A percentile compares a stretch with the other conserved stretches of the same genome.
phyloP scores from a whole-genome alignment of 1,140 invertebrate species.

The Reticulitermes speratus region DNA sequence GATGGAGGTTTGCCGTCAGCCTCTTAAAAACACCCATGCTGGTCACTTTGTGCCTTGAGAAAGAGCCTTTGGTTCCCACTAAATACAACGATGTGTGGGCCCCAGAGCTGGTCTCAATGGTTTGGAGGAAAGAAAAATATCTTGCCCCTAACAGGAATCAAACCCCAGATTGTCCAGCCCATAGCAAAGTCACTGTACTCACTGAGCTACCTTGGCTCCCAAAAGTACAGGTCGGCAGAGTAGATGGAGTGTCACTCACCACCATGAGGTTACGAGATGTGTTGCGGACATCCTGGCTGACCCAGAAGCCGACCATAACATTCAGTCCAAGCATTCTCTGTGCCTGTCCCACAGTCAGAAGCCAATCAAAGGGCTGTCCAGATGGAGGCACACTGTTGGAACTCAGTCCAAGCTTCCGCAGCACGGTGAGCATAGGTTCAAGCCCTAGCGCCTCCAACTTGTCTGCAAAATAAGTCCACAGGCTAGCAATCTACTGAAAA shows the following conservation, averaged over 20 bases:
- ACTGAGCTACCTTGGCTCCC: background rate
- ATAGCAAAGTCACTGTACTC: too few species aligned
- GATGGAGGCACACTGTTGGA: background rate
- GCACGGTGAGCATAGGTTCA: constrained; percentile 54
- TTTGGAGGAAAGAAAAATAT: too few species aligned
- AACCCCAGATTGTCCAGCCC: too few species aligned
- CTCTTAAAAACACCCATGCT: too few species aligned
- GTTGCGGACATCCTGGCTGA: constrained; percentile 63
- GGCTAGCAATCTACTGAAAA: too few species aligned
- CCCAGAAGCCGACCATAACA: constrained; percentile 61
- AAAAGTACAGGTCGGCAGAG: background rate
- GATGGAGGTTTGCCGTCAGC: too few species aligned
- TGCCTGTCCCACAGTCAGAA: constrained; percentile 50
- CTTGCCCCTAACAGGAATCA: too few species aligned
- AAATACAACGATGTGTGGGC: too few species aligned
- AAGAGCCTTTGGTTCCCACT: too few species aligned
- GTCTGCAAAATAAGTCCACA: constrained; percentile 45
- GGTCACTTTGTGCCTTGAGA: too few species aligned
- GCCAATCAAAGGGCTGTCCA: constrained; percentile 49
- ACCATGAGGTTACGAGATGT: constrained; percentile 62
- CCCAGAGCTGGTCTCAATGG: too few species aligned
- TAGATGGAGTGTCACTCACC: constrained; percentile 46
- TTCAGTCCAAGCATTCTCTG: constrained; percentile 58
- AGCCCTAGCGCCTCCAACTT: constrained; percentile 58
- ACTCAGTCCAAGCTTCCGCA: constrained; percentile 51